Evolutionary conservation across 2,888 invertebrate species (phyloP), one percentile per base, ranked within the genome.

Genomic region (Clivina fossor): DNA sequence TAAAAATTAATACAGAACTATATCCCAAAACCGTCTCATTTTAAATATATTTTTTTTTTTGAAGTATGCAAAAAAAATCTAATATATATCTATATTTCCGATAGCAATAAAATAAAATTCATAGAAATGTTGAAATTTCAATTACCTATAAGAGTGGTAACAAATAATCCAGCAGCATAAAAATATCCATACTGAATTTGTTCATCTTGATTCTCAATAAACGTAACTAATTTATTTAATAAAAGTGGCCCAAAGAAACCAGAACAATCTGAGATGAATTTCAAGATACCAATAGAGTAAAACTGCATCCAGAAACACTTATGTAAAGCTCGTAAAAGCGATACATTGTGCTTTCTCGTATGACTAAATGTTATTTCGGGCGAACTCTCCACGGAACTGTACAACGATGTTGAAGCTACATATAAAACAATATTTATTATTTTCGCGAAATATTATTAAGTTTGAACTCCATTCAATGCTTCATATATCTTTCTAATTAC

Each of bases 181-280:
- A 80, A 66, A 66, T 85, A 86, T 1, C 84, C 84, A 65, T 80
- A 75, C 66, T 78, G 78, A 53, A 82, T 73, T 60, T 85, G 82
- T 63, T 87, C 85, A 20, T 78, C 76, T 62, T 81, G 81, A 64
- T 85, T 81, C 71, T 92, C 88, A 58, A 93, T 84, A 69, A 86
- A 93, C 18, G 78, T 76, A 1, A 98, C 84, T 20, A 98, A 76
- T 66, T 79, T 82, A 68, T 92, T 93, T 1, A 98, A 78, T 24
- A 98, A 75, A 57, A 98, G 73, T 0, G 98, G 98, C 0, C 93
- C 93, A 15, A 88, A 88, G 75, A 98, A 98, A 1, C 87, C 88
- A 2, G 88, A 78, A 66, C 82, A 80, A 69, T 98, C 97, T 0
- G 90, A 85, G 3, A 88, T 69, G 35, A 98, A 79, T 72, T 92